Evolutionary conservation across 2,797 vertebrate genomes (phyloP), one percentile per base, ranked within the genome.

Genomic region (Emys orbicularis): DNA sequence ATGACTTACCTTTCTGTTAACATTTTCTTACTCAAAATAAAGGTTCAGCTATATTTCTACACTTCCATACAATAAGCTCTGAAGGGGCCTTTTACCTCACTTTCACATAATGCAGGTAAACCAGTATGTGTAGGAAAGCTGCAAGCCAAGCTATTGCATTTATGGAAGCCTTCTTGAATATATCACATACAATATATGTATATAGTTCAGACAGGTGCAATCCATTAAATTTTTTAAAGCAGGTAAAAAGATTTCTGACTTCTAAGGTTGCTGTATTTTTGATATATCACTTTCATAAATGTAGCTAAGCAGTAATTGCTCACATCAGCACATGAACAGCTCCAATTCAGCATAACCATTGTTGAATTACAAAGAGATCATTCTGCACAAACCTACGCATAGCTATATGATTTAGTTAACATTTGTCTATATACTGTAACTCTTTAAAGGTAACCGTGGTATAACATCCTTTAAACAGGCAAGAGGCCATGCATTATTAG

Each of bases 401-500:
- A 97, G 92, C 97, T 97, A 97, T 97, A 96, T 97, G 96, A 97
- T 89, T 97, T 89, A 97, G 96, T 96, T 90, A 97, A 97, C 96
- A 97, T 95, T 95, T 94, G 88, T 98, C 97, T 97, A 97, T 97
- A 97, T 94, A 96, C 95, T 97, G 94, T 96, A 96, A 96, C 86
- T 98, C 92, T 97, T 97, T 93, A 98, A 97, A 98, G 97, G 95
- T 97, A 97, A 96, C 96, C 91, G 96, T 96, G 98, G 97, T 96
- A 97, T 98, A 96, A 97, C 97, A 97, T 92, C 97, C 97, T 97
- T 97, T 97, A 96, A 94, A 97, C 98, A 98, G 97, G 98, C 98
- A 97, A 96, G 96, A 98, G 97, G 98, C 98, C 98, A 98, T 98
- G 98, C 98, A 98, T 98, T 98, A 98, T 97, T 98, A 98, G 98